Percentiles rank a stretch among this genome's conserved stretches.
Evolutionary conservation across 2,888 invertebrate species (phyloP).

Genomic region (Pristionchus maxplancki): DNA sequence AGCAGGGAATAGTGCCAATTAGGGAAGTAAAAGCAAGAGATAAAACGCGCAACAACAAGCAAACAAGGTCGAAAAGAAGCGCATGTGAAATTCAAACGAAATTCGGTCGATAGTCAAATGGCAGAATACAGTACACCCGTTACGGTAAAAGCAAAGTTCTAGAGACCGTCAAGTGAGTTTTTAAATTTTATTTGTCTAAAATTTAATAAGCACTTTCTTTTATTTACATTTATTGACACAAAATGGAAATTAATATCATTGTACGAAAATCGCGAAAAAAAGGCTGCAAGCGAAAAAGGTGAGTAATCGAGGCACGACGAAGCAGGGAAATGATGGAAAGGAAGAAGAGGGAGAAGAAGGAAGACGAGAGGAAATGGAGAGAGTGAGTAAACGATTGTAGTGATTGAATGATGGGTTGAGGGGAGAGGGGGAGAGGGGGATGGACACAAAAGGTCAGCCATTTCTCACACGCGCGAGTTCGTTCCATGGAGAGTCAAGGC

Average conservation of each 20-base stretch:
- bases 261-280: background rate
- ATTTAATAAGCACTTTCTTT: background rate
- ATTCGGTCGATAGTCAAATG: background rate
- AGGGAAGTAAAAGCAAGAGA: background rate
- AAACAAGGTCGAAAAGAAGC: background rate
- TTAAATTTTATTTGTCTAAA: background rate
- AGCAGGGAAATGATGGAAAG: conserved; percentile 10
- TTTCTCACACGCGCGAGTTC: conserved; percentile 16
- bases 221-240: too few relatives aligned
- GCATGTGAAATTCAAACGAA: background rate
- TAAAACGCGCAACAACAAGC: background rate
- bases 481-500: background rate
- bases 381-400: background rate
- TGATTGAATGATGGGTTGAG: conserved; percentile 34
- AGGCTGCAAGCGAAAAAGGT: conserved; percentile 16
- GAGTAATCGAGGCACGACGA: background rate
- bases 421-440: conserved; percentile 15
- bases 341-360: background rate
- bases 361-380: background rate
- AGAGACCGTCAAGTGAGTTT: background rate
- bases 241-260: too few relatives aligned
- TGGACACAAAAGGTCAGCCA: conserved; percentile 28
- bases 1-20: background rate
- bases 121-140: background rate
- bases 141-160: background rate